phyloP scores from a whole-genome alignment of 2,888 invertebrate genomes.

The Diadegma fenestrale region DNA sequence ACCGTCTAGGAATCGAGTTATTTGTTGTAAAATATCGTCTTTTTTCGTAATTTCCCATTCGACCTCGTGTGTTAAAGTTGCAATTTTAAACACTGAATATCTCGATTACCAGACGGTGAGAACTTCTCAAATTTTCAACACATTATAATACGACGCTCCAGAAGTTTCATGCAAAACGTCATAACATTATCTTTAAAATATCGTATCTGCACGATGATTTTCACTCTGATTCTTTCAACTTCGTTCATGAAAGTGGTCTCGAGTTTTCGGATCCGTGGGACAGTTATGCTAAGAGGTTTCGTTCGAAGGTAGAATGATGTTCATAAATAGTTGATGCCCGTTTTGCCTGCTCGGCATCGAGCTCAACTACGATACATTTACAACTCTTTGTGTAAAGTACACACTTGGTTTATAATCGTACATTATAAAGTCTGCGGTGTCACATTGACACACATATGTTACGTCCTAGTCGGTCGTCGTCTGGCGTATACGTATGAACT shows the following conservation, averaged over 20 bases:
- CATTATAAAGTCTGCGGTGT: conserved; percentile 70
- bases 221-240: neutral
- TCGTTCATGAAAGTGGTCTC: neutral
- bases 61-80: no score
- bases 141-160: no score
- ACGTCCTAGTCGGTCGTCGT: conserved; percentile 68
- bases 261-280: neutral
- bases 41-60: no score
- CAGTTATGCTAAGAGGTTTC: conserved; percentile 25
- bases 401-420: conserved; percentile 29
- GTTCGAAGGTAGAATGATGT: conserved; percentile 44
- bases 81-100: no score
- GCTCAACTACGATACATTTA: conserved; percentile 37
- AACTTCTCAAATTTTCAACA: no score
- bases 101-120: no score
- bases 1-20: no score
- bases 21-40: no score
- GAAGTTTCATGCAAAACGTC: no score
- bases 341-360: conserved; percentile 62
- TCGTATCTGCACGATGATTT: no score
- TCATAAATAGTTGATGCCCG: conserved; percentile 51
- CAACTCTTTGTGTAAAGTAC: conserved; percentile 24
- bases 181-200: no score
- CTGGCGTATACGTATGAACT: conserved; percentile 49
- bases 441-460: conserved; percentile 76